Percentiles rank a stretch among this genome's conserved stretches.
These are phyloP conservation scores for Trypoxylus dichotomus DNA, from an alignment of 1,140 invertebrate genomes.

Conservation along the genomic window DNA sequence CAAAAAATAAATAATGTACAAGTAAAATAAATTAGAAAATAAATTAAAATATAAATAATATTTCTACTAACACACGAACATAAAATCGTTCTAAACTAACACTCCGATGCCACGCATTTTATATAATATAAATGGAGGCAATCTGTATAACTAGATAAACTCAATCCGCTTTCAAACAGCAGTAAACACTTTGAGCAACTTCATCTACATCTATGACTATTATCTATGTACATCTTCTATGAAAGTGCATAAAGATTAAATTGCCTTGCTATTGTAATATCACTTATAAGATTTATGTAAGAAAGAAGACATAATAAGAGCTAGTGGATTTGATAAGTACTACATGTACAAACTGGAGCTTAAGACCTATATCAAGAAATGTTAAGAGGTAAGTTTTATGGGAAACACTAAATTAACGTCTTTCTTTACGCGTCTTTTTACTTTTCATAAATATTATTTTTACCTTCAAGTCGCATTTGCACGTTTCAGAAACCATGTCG, in stretches of 20 bases:
- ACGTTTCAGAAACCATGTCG: too few relatives aligned
- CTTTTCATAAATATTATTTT: too few relatives aligned
- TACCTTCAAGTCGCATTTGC: too few relatives aligned
- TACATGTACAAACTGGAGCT: too few relatives aligned
- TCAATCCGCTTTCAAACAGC: conserved; percentile 29
- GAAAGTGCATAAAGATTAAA: not conserved
- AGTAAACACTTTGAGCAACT: conserved; percentile 35
- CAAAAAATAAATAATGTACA: conserved; percentile 32
- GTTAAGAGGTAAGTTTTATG: too few relatives aligned
- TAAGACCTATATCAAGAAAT: too few relatives aligned
- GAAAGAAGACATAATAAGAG: not conserved
- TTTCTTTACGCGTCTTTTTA: too few relatives aligned
- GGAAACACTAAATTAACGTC: too few relatives aligned
- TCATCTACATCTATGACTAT: conserved; percentile 30
- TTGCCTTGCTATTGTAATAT: not conserved
- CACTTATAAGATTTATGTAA: not conserved
- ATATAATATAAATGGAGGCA: not conserved
- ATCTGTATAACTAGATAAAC: conserved; percentile 34
- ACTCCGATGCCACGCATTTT: not conserved
- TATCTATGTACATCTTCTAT: not conserved
- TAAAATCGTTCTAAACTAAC: conserved; percentile 19
- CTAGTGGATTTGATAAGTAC: too few relatives aligned
- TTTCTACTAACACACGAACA: conserved; percentile 30
- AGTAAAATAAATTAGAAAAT: conserved; percentile 32
- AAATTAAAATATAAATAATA: conserved; percentile 34